Percentiles rank a stretch among this genome's conserved stretches.
Conservation (phyloP, 1,140 invertebrate species). For the Sitophilus oryzae region DNA sequence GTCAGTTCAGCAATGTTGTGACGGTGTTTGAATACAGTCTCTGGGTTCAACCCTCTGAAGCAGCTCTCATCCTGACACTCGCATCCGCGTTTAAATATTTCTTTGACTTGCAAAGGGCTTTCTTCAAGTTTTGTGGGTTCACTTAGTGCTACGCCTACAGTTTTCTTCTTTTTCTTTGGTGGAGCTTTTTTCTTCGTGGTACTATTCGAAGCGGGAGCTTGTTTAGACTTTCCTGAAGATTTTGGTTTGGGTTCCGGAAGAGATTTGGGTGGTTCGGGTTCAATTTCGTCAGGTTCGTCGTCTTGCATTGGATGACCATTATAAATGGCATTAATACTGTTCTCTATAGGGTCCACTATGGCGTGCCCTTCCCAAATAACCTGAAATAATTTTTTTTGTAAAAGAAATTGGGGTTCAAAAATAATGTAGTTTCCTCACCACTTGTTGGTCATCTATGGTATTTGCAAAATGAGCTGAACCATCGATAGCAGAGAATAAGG, state of each 20-base stretch:
- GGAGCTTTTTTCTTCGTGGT: conserved; percentile 36
- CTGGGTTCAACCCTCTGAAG: conserved; percentile 64
- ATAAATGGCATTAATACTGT: conserved; percentile 37
- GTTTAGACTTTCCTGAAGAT: conserved; percentile 27
- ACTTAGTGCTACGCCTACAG: conserved; percentile 20
- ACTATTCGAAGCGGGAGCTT: conserved; percentile 4
- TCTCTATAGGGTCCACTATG: conserved; percentile 49
- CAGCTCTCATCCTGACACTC: conserved; percentile 71
- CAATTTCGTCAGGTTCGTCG: conserved; percentile 28
- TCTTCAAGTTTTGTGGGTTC: conserved; percentile 54
- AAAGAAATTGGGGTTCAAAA: neutral
- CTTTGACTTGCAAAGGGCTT: conserved; percentile 56
- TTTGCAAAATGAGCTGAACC: conserved; percentile 37
- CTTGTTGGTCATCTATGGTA: conserved; percentile 40
- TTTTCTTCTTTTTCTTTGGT: conserved; percentile 50
- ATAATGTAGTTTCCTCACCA: conserved; percentile 25
- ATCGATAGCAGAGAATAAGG: conserved; percentile 41
- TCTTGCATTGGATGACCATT: conserved; percentile 26
- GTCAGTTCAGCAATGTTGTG: conserved; percentile 71
- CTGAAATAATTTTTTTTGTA: conserved; percentile 37
- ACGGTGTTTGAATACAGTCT: conserved; percentile 67
- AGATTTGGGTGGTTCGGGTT: conserved; percentile 19
- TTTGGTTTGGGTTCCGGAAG: conserved; percentile 29
- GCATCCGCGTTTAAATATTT: conserved; percentile 63
- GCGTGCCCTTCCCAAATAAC: conserved; percentile 57